Percentiles rank a stretch among this genome's conserved stretches.
Evolutionary conservation across 2,797 vertebrate genomes (phyloP).

Genomic region (Silurus lanzhouensis): DNA sequence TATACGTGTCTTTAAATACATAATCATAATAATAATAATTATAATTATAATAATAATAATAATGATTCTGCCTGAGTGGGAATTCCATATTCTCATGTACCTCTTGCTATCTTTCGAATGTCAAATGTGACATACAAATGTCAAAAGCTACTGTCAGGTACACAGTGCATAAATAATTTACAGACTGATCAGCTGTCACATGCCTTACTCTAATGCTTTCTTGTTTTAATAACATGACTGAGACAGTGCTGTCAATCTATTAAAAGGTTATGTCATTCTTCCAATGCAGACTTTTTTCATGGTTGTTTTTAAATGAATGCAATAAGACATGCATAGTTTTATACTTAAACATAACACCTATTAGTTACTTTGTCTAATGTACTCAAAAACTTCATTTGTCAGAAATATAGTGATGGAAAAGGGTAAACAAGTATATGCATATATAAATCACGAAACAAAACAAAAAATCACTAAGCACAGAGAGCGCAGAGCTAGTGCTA

Average conservation of each 20-base stretch:
- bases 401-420: background rate
- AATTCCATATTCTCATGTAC: no score
- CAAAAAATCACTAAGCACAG: background rate
- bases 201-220: background rate
- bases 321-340: background rate
- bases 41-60: no score
- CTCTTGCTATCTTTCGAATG: background rate
- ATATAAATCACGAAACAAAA: background rate
- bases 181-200: background rate
- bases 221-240: background rate
- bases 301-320: background rate
- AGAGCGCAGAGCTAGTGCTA: background rate
- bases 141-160: background rate
- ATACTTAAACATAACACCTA: background rate
- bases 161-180: background rate
- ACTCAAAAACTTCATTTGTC: background rate
- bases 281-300: background rate
- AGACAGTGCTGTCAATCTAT: background rate
- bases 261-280: background rate
- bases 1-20: background rate
- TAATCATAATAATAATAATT: background rate
- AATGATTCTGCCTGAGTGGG: background rate
- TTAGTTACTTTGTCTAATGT: background rate
- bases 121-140: background rate
- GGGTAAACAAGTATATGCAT: background rate